Percentiles rank a stretch among this genome's conserved stretches.
phyloP scores from a whole-genome alignment of 92 coral and sea anemone genomes.

The Porites evermanni region DNA sequence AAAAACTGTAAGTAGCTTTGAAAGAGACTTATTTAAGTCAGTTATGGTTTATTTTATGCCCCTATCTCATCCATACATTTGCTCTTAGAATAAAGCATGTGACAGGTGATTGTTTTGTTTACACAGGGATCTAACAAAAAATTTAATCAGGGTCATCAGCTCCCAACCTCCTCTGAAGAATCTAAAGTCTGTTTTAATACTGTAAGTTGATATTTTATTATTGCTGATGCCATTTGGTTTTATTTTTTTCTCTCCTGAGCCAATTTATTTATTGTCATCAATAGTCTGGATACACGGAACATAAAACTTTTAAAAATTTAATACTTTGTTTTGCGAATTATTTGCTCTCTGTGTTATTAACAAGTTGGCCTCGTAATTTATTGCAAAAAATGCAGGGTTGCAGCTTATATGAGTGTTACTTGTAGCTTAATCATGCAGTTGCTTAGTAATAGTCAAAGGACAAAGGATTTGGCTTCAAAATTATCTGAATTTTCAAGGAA shows the following conservation, averaged over 20 bases:
- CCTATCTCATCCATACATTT: conserved; percentile 30
- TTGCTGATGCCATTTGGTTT: not conserved
- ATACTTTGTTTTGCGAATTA: no score
- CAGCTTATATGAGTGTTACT: no score
- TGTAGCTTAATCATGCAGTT: no score
- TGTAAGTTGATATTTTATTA: conserved; percentile 29
- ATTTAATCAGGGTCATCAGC: conserved; percentile 30
- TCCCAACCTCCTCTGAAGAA: conserved; percentile 6
- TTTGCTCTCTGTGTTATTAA: no score
- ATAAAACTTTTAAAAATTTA: no score
- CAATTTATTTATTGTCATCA: no score
- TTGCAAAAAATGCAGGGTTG: no score
- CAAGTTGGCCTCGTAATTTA: no score
- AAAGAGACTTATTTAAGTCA: not conserved
- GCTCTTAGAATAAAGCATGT: conserved; percentile 8
- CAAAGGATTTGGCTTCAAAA: no score
- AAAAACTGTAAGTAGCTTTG: conserved; percentile 71
- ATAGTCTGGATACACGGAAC: no score
- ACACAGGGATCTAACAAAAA: conserved; percentile 67
- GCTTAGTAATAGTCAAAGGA: no score
- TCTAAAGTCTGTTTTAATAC: conserved; percentile 16
- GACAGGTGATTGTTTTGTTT: conserved; percentile 11
- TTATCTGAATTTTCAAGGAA: no score
- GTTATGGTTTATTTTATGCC: conserved; percentile 20
- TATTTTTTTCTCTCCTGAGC: not conserved